These are phyloP conservation scores for Palloptera scutellata DNA, from an alignment of 2,888 invertebrate species.

Conservation along the genomic window DNA sequence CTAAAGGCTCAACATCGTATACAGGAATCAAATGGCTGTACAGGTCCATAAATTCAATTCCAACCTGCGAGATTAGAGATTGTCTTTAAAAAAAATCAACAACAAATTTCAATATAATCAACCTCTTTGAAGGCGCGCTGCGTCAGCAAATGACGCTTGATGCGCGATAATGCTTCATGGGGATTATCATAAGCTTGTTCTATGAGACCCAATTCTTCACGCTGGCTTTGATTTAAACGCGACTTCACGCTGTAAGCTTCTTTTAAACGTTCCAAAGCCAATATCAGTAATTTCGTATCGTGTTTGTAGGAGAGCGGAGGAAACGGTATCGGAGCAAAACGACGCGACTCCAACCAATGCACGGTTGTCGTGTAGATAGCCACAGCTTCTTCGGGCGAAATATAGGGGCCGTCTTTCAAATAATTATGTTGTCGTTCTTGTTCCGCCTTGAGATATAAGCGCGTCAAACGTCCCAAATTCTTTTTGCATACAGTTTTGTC, in stretches of 20 bases:
- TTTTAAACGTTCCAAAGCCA: constrained; percentile 94
- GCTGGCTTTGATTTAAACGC: constrained; percentile 96
- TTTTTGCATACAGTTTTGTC: constrained; percentile 99
- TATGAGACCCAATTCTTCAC: constrained; percentile 97
- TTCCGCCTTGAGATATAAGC: constrained; percentile 96
- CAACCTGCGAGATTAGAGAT: constrained; percentile 70
- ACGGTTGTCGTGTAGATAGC: constrained; percentile 99
- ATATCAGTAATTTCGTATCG: constrained; percentile 96
- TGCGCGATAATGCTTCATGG: constrained; percentile 97
- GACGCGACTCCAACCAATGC: constrained; percentile 97
- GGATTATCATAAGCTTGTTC: constrained; percentile 99
- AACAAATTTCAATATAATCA: neutral
- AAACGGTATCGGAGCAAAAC: constrained; percentile 99
- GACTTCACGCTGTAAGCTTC: constrained; percentile 99
- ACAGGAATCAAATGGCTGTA: constrained; percentile 99
- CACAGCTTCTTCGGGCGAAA: constrained; percentile 99
- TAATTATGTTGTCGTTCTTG: constrained; percentile 99
- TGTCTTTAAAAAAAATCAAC: neutral
- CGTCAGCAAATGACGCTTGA: constrained; percentile 98
- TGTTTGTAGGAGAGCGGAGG: constrained; percentile 99
- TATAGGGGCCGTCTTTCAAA: constrained; percentile 98
- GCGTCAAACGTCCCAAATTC: constrained; percentile 96
- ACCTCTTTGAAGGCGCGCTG: constrained; percentile 98
- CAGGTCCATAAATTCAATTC: constrained; percentile 99
- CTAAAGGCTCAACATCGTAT: constrained; percentile 98